A percentile compares a stretch with the other conserved stretches of the same genome.
Conservation (phyloP, 2,888 invertebrate genomes). For the Ectropis crepuscularia region DNA sequence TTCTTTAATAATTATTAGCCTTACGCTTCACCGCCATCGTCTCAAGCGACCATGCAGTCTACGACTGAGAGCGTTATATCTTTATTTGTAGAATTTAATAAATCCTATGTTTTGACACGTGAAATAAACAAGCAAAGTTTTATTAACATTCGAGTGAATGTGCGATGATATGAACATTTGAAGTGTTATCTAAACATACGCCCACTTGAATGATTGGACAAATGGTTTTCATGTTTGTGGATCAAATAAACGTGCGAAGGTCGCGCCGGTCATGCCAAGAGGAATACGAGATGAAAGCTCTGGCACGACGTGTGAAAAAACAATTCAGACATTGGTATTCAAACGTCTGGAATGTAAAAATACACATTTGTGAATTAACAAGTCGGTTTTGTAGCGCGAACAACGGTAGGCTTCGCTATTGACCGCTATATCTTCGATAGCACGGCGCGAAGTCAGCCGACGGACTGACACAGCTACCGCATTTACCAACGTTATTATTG, state of each 20-base stretch:
- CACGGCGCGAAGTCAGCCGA: not conserved
- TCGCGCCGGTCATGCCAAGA: conserved; percentile 51
- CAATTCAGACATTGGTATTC: conserved; percentile 7
- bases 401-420: conserved; percentile 10
- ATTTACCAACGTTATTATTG: no score
- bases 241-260: conserved; percentile 56
- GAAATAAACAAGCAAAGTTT: no score
- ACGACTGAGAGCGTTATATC: no score
- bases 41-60: no score
- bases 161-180: conserved; percentile 24
- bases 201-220: conserved; percentile 49
- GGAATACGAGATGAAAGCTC: conserved; percentile 46
- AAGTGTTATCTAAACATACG: conserved; percentile 50
- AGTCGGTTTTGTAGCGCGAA: conserved; percentile 10
- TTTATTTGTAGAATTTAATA: no score
- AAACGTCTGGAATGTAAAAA: conserved; percentile 20
- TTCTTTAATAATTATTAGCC: no score
- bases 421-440: conserved; percentile 4
- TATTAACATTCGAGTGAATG: not conserved
- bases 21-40: no score
- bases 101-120: no score
- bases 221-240: conserved; percentile 54
- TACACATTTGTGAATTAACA: conserved; percentile 16
- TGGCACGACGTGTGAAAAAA: conserved; percentile 17
- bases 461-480: no score